Percentiles rank a stretch among this genome's conserved stretches.
Evolutionary conservation across 2,113 vertebrate species (phyloP).

Genomic region (Lepisosteus oculatus): DNA sequence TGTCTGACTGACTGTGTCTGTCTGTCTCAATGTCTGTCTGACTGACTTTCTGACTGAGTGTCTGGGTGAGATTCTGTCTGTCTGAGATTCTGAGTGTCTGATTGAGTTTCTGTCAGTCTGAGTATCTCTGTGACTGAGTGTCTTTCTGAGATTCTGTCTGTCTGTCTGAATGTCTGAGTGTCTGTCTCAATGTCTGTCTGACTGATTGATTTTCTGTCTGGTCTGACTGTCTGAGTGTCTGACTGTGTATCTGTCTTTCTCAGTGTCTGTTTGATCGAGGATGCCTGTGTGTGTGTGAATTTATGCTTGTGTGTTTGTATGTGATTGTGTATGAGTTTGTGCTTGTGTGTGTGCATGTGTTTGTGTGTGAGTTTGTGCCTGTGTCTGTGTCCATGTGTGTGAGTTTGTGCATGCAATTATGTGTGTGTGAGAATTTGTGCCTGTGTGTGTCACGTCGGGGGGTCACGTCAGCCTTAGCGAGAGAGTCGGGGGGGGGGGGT

Average conservation of each 20-base stretch:
- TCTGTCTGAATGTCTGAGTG: too few relatives aligned
- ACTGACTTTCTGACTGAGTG: not conserved
- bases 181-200: too few relatives aligned
- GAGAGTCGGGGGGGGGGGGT: too few relatives aligned
- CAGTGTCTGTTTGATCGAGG: too few relatives aligned
- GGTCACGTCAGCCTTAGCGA: too few relatives aligned
- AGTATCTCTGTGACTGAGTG: not conserved
- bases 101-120: not conserved
- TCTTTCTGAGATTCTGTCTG: not conserved
- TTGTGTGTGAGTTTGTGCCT: not conserved
- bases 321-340: slow-evolving; percentile 17
- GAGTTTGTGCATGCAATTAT: too few relatives aligned
- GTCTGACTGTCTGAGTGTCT: not conserved
- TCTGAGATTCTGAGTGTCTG: too few relatives aligned
- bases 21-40: not conserved
- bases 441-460: too few relatives aligned
- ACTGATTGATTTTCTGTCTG: not conserved
- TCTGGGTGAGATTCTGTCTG: not conserved
- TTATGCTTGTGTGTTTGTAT: slow-evolving; percentile 5
- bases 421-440: too few relatives aligned
- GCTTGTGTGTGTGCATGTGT: not conserved
- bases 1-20: not conserved
- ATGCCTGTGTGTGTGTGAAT: too few relatives aligned
- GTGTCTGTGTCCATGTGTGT: not conserved
- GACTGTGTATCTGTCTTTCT: too few relatives aligned